phyloP scores from a whole-genome alignment of 35 echinoderm and acorn worm species.

The Strongylocentrotus purpuratus region DNA sequence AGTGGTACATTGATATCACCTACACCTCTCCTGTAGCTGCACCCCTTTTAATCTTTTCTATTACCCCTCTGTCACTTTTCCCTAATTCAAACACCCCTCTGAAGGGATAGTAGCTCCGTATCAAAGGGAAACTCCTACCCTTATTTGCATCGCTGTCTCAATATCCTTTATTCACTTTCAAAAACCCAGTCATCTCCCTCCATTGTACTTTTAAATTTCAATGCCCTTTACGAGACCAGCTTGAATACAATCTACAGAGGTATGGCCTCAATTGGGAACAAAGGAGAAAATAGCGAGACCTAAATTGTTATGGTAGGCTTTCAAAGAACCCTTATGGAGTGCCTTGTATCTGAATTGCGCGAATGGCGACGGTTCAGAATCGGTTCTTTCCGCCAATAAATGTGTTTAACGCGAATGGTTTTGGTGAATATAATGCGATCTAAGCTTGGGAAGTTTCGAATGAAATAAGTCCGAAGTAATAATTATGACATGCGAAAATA shows the following conservation, averaged over 20 bases:
- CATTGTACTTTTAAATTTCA: constrained; percentile 34
- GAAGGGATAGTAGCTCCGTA: neutral
- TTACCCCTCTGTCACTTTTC: constrained; percentile 1
- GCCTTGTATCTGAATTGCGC: neutral
- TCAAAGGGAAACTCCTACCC: neutral
- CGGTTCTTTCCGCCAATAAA: neutral
- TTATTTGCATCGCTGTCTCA: neutral
- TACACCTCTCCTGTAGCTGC: neutral
- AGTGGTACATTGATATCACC: neutral
- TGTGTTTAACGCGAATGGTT: neutral
- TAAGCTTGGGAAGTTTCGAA: neutral
- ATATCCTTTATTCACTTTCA: neutral
- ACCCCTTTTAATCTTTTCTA: neutral
- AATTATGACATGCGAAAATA: too few relatives aligned
- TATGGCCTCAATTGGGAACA: neutral
- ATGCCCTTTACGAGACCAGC: neutral
- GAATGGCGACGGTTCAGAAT: neutral
- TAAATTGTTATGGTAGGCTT: neutral
- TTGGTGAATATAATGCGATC: neutral
- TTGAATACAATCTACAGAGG: neutral
- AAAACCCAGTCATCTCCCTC: constrained; percentile 9
- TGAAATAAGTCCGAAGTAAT: neutral
- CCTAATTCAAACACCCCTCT: neutral
- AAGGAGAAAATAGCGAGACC: neutral
- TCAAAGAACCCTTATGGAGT: neutral